A percentile compares a stretch with the other conserved stretches of the same genome.
Evolutionary conservation across 2,888 invertebrate genomes (phyloP).

Genomic region (Himalopsyche tibetana): DNA sequence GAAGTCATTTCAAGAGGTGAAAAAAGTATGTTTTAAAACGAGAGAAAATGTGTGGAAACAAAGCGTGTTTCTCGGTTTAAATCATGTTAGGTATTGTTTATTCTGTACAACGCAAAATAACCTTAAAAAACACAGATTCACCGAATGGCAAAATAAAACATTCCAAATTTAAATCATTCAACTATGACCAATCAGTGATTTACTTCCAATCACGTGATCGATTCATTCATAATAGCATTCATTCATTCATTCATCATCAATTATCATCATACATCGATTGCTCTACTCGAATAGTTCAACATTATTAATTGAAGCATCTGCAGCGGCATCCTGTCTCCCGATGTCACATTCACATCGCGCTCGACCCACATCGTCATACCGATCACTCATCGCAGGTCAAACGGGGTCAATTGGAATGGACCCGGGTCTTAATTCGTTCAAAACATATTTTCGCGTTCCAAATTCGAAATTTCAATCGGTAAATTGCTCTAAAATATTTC

Average conservation of each 20-base stretch:
- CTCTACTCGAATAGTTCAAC: neutral
- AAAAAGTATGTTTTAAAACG: too few species aligned
- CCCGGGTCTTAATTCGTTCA: neutral
- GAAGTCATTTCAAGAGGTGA: too few species aligned
- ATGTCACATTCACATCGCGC: conserved; percentile 12
- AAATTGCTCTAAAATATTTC: too few species aligned
- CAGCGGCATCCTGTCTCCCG: conserved; percentile 30
- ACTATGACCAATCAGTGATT: neutral
- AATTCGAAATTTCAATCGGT: too few species aligned
- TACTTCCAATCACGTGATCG: neutral
- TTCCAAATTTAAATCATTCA: too few species aligned
- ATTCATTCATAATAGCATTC: neutral
- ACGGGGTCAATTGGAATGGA: conserved; percentile 27
- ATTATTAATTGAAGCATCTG: neutral
- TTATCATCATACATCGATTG: neutral
- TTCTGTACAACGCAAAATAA: too few species aligned
- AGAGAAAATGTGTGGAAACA: too few species aligned
- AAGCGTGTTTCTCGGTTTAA: too few species aligned
- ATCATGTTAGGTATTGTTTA: too few species aligned
- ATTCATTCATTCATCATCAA: conserved; percentile 1
- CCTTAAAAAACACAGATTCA: too few species aligned
- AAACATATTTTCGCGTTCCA: too few species aligned
- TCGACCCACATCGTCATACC: conserved; percentile 26
- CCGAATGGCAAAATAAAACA: too few species aligned
- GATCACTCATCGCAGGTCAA: conserved; percentile 26